A percentile compares a stretch with the other conserved stretches of the same genome.
These are phyloP conservation scores for Apomyelois bistriatella DNA, from an alignment of 2,888 invertebrate species.

Conservation along the genomic window DNA sequence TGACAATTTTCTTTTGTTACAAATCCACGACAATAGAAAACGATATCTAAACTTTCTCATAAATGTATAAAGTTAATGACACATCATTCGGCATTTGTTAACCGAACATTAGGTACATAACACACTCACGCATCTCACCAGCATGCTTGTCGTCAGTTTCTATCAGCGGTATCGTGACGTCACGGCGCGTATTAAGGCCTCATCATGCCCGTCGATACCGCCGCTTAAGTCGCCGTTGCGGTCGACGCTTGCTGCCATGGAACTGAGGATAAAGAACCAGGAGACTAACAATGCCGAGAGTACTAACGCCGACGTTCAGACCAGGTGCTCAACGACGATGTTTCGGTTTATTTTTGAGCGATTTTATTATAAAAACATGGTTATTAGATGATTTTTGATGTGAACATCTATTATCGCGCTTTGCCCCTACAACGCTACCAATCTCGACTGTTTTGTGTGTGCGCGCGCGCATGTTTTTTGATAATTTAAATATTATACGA, in stretches of 20 bases:
- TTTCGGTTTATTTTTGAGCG: not conserved
- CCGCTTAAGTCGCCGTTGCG: conserved; percentile 80
- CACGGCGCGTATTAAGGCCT: conserved; percentile 93
- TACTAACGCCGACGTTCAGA: conserved; percentile 67
- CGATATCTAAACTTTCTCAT: no score
- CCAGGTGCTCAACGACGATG: conserved; percentile 53
- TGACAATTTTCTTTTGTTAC: no score
- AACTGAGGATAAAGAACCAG: conserved; percentile 49
- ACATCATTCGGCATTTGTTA: no score
- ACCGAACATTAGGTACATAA: not conserved
- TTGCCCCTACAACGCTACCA: no score
- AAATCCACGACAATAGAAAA: no score
- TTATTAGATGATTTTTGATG: no score
- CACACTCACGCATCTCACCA: conserved; percentile 7
- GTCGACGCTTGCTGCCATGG: conserved; percentile 49
- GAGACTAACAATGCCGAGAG: conserved; percentile 57
- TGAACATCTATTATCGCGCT: no score
- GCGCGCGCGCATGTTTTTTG: no score
- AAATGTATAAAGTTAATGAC: no score
- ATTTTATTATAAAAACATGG: not conserved
- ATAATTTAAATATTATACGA: no score
- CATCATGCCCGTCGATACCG: conserved; percentile 88
- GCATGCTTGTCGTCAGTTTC: conserved; percentile 83
- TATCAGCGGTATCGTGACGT: conserved; percentile 93
- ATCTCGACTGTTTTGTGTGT: no score